These are phyloP conservation scores for Callyntrura sp. DNA, from an alignment of 2,888 invertebrate species.

Conservation along the genomic window DNA sequence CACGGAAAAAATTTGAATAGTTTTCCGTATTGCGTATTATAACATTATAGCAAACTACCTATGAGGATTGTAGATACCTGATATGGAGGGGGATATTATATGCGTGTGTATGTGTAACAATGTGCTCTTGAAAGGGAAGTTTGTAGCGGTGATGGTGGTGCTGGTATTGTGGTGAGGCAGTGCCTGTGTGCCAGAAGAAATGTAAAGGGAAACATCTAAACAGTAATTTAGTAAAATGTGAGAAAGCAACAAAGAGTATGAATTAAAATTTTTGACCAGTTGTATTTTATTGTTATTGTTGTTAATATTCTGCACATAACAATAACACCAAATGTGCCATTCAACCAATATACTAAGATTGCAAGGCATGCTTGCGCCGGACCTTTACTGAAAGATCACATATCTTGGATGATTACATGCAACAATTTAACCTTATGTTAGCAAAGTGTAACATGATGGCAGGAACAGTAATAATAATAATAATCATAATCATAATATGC, in stretches of 20 bases:
- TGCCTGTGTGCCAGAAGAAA: background rate
- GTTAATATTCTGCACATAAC: background rate
- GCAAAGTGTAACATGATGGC: constrained; percentile 37
- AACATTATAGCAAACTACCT: background rate
- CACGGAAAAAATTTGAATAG: background rate
- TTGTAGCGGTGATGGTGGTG: constrained; percentile 32
- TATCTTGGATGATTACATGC: constrained; percentile 36
- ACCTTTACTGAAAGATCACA: constrained; percentile 27
- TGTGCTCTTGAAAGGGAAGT: constrained; percentile 1
- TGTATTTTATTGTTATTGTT: background rate
- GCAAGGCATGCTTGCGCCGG: background rate
- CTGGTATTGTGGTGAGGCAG: constrained; percentile 17
- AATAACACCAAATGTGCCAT: constrained; percentile 53
- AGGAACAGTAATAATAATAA: constrained; percentile 41
- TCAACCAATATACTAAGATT: constrained; percentile 38
- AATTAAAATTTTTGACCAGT: constrained; percentile 32
- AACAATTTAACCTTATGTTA: constrained; percentile 57
- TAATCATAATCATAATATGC: constrained; percentile 47
- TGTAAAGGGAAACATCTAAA: constrained; percentile 1
- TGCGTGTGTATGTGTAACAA: constrained; percentile 15
- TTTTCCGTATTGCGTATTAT: background rate
- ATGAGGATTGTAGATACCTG: background rate
- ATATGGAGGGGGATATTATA: background rate
- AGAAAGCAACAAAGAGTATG: constrained; percentile 10
- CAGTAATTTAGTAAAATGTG: constrained; percentile 48